phyloP scores from a whole-genome alignment of 2,888 invertebrate genomes.

The Aphodius sticticus region DNA sequence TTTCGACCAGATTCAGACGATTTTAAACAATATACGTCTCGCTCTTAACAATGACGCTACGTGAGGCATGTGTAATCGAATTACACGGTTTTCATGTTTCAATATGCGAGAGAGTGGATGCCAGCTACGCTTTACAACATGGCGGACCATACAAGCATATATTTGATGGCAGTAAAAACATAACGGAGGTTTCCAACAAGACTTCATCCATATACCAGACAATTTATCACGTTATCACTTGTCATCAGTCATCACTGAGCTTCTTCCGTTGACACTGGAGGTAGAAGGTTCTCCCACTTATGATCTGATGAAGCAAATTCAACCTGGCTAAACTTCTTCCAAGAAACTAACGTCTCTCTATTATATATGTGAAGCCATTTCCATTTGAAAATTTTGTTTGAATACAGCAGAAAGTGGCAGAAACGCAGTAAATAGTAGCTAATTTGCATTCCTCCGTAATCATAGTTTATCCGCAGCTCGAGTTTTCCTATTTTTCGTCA shows the following conservation, averaged over 20 bases:
- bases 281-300: too few relatives aligned
- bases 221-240: too few relatives aligned
- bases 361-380: too few relatives aligned
- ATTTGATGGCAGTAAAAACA: neutral
- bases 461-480: neutral
- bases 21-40: neutral
- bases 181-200: too few relatives aligned
- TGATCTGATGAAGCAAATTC: too few relatives aligned
- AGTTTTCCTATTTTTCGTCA: neutral
- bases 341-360: too few relatives aligned
- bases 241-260: too few relatives aligned
- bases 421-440: neutral
- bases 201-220: too few relatives aligned
- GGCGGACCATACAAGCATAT: neutral
- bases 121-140: neutral
- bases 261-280: too few relatives aligned
- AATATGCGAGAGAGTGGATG: neutral
- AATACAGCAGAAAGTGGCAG: neutral
- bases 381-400: too few relatives aligned
- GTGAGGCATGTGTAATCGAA: neutral
- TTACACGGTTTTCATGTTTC: neutral
- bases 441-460: neutral
- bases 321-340: too few relatives aligned
- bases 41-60: neutral
- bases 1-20: neutral